Conservation (phyloP, 2,113 vertebrate genomes). For the Bucco capensis region DNA sequence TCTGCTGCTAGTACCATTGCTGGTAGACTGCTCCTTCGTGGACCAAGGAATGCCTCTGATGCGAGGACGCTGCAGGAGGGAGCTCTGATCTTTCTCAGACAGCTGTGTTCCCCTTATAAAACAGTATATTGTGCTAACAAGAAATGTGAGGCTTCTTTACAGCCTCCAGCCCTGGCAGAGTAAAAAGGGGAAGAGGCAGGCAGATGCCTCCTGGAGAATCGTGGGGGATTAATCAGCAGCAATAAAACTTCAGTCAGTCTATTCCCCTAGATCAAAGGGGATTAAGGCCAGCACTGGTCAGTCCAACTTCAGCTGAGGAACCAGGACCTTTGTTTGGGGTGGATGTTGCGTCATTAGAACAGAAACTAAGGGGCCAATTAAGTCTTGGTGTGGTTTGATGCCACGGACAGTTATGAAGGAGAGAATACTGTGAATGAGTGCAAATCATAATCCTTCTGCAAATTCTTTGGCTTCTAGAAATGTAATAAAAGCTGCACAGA, state of each 20-base stretch:
- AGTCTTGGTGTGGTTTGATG: neutral
- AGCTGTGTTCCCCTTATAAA: neutral
- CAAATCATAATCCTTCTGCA: neutral
- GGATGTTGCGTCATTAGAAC: neutral
- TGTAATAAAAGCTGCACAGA: slow-evolving; percentile 6
- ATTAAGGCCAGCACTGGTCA: neutral
- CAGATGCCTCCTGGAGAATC: neutral
- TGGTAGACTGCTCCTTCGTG: neutral
- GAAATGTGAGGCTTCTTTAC: neutral
- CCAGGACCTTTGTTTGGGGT: neutral
- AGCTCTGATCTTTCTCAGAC: slow-evolving; percentile 16
- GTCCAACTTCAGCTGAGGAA: neutral
- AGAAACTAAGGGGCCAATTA: neutral
- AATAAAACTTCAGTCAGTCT: neutral
- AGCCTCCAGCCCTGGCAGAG: neutral
- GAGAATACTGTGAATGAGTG: neutral
- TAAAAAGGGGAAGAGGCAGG: neutral
- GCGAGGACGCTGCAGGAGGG: neutral
- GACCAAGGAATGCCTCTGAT: neutral
- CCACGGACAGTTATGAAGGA: neutral
- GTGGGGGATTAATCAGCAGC: neutral
- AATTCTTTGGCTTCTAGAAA: neutral
- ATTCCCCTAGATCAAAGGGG: neutral
- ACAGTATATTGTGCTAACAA: neutral
- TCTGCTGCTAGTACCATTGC: neutral